Base-by-base conservation (phyloP, 2,797 vertebrate genomes). In the Pangasius macronema region DNA sequence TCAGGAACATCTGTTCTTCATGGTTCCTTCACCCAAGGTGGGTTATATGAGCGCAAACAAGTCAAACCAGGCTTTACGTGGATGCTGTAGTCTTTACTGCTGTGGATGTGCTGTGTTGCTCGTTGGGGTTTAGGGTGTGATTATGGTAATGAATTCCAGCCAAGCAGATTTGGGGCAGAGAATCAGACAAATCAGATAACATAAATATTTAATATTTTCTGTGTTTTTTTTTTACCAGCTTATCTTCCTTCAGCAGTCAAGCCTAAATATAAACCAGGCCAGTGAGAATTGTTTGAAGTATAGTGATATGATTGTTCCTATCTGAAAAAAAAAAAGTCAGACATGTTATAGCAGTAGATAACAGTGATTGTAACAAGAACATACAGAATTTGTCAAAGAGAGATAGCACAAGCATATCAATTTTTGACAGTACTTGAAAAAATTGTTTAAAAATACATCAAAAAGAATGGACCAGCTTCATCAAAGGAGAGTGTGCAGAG, bases 1-100 rank as follows among this genome's bases (percentile, higher is more conserved):
- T 94, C 89, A 90, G 89, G 91, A 94, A 94, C 95, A 96, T 96
- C 95, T 96, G 96, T 87, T 92, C 90, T 92, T 94, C 92, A 93
- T 94, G 90, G 91, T 92, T 91, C 90, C 87, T 83, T 49, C 42
- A 87, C 91, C 89, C 94, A 93, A 90, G 59, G 85, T 87, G 90
- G 92, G 92, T 89, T 87, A 83, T 75, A 83, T 83, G 89, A 92
- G 94, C 93, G 94, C 93, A 93, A 93, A 93, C 94, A 92, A 94
- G 86, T 93, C 91, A 68, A 83, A 22, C 88, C 88, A 91, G 93
- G 89, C 90, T 86, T 87, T 93, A 79, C 1, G 85, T 91, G 87
- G 83, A 68, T 49, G 79, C 53, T 11, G 9, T 82, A 86, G 33
- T 67, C 82, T 91, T 89, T 90, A 89, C 86, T 90, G 87, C 86